Percentiles rank a stretch among this genome's conserved stretches.
Evolutionary conservation across 2,888 invertebrate genomes (phyloP).

Genomic region (Ecdyonurus torrentis): DNA sequence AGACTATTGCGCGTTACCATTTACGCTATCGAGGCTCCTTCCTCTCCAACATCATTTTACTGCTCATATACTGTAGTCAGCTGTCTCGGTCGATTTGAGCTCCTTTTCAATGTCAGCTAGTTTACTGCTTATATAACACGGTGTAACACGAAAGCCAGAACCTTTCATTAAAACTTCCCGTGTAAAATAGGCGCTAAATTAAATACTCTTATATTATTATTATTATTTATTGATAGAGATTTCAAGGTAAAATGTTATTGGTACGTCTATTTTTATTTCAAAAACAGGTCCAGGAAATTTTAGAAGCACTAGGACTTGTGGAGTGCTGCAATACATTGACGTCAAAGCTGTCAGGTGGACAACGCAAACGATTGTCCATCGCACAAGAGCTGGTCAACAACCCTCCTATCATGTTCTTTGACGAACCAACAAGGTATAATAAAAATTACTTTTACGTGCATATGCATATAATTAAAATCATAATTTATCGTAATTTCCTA

Average conservation of each 20-base stretch:
- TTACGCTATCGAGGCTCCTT: no score
- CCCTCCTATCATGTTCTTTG: constrained; percentile 95
- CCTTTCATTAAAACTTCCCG: neutral
- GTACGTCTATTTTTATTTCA: neutral
- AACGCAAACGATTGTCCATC: constrained; percentile 78
- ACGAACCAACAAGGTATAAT: constrained; percentile 60
- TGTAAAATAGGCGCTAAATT: neutral
- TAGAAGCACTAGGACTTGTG: constrained; percentile 64
- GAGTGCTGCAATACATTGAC: constrained; percentile 68
- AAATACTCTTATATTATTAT: no score
- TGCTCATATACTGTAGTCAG: no score
- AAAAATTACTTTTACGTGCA: neutral
- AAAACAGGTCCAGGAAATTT: constrained; percentile 59
- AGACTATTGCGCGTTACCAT: no score
- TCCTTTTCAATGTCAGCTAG: no score
- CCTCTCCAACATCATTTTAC: no score
- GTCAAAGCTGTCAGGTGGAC: constrained; percentile 72
- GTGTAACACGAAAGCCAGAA: neutral
- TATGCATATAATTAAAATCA: neutral
- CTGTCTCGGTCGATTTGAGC: no score
- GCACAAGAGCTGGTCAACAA: constrained; percentile 88
- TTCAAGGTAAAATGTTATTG: neutral
- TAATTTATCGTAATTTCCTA: no score
- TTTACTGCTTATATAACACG: no score
- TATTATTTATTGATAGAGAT: neutral